Conservation (phyloP, 2,888 invertebrate genomes). For the Epistrophe grossulariae region DNA sequence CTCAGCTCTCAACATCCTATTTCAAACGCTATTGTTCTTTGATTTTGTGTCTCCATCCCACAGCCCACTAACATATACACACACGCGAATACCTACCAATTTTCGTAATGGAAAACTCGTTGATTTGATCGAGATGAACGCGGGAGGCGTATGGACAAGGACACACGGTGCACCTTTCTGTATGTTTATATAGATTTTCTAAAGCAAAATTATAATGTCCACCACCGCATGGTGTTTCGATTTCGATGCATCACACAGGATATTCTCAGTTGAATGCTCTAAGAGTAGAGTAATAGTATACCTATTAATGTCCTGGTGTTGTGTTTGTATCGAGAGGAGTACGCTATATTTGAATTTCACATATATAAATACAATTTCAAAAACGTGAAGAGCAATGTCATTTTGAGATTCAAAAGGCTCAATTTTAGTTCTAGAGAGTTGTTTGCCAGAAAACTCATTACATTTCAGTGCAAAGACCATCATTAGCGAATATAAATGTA, state of each 20-base stretch:
- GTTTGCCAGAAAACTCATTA: neutral
- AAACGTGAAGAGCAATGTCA: neutral
- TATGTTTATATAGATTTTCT: neutral
- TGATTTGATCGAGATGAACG: neutral
- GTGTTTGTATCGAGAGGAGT: neutral
- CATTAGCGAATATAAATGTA: neutral
- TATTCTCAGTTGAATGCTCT: neutral
- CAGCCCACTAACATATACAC: too few relatives aligned
- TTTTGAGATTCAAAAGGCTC: neutral
- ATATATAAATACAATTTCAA: neutral
- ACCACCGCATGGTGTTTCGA: neutral
- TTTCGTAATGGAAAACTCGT: neutral
- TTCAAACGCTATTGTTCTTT: neutral
- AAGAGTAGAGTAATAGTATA: too few relatives aligned
- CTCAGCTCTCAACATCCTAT: neutral
- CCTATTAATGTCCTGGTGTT: neutral
- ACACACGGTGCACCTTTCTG: neutral
- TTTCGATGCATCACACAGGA: neutral
- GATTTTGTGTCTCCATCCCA: neutral
- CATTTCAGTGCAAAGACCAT: neutral
- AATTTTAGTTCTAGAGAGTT: neutral
- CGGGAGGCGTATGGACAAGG: too few relatives aligned
- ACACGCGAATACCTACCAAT: neutral
- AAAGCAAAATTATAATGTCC: neutral
- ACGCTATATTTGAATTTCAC: too few relatives aligned